Evolutionary conservation across 2,888 invertebrate genomes (phyloP).

Genomic region (Podabrus alpinus): DNA sequence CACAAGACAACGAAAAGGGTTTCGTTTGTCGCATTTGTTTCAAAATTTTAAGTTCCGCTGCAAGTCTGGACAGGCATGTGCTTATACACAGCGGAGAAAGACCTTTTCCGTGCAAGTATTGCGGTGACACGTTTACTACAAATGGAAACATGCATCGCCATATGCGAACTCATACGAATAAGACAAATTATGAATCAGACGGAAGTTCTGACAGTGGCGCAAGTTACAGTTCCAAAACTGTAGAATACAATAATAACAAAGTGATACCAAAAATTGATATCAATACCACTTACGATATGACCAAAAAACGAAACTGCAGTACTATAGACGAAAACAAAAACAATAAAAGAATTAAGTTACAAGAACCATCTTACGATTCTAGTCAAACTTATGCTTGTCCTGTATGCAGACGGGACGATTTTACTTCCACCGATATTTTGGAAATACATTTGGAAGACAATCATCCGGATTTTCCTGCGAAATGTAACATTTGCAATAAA

Average conservation of each 20-base stretch:
- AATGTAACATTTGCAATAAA: conserved; percentile 72
- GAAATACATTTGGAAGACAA: conserved; percentile 68
- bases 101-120: conserved; percentile 78
- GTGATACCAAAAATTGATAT: conserved; percentile 34
- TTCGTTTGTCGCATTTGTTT: conserved; percentile 69
- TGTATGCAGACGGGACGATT: conserved; percentile 66
- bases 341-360: conserved; percentile 34
- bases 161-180: conserved; percentile 71
- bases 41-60: conserved; percentile 76
- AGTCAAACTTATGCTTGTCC: conserved; percentile 59
- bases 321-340: conserved; percentile 37
- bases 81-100: conserved; percentile 80
- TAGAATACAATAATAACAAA: conserved; percentile 54
- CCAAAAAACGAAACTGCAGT: conserved; percentile 45
- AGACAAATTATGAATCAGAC: conserved; percentile 65
- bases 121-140: conserved; percentile 80
- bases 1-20: conserved; percentile 53
- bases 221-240: conserved; percentile 49
- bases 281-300: conserved; percentile 10
- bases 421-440: conserved; percentile 62
- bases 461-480: conserved; percentile 69
- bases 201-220: conserved; percentile 59
- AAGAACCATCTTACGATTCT: conserved; percentile 37
- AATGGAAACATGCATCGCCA: conserved; percentile 88
- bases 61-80: conserved; percentile 79